A percentile compares a stretch with the other conserved stretches of the same genome.
phyloP scores from a whole-genome alignment of 2,113 vertebrate species.

The Recurvirostra avosetta region DNA sequence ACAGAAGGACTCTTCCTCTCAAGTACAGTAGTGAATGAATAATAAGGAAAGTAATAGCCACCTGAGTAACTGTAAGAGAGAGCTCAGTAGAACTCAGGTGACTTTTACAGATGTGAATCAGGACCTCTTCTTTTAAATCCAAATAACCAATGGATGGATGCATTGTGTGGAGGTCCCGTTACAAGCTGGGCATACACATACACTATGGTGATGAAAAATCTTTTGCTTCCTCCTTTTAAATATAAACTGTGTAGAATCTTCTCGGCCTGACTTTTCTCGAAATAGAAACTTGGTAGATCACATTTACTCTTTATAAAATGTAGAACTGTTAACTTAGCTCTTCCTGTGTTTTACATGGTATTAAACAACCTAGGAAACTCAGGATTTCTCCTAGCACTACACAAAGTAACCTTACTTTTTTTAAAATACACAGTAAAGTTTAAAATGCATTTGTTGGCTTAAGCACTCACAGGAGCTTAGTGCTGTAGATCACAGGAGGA shows the following conservation, averaged over 20 bases:
- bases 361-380: background rate
- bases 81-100: background rate
- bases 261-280: background rate
- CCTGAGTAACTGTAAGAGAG: background rate
- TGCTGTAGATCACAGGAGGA: constrained; percentile 14
- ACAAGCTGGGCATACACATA: background rate
- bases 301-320: background rate
- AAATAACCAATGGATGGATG: background rate
- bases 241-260: background rate
- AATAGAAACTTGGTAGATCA: background rate
- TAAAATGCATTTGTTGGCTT: constrained; percentile 28
- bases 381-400: background rate
- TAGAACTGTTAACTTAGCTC: background rate
- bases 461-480: background rate
- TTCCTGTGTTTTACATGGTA: background rate
- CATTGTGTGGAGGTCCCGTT: background rate
- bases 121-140: background rate
- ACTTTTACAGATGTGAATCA: background rate
- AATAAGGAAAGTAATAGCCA: background rate
- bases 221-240: background rate
- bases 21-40: background rate
- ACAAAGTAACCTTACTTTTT: background rate
- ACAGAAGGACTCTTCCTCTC: background rate
- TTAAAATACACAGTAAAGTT: background rate
- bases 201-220: background rate